A percentile compares a stretch with the other conserved stretches of the same genome.
Conservation (phyloP, 2,888 invertebrate species). For the Ypsolopha scabrella region DNA sequence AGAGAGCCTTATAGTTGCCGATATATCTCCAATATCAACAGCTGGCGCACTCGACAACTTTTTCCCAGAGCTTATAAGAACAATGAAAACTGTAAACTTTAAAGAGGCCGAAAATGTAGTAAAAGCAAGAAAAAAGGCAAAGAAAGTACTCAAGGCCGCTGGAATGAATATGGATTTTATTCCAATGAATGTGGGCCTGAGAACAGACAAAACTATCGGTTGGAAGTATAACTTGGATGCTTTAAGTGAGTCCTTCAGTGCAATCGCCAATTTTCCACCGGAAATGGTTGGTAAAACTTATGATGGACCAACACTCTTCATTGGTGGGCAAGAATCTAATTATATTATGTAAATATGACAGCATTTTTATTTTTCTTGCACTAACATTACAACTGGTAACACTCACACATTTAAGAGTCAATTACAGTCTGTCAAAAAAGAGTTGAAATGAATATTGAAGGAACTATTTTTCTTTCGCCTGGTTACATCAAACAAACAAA, state of each 20-base stretch:
- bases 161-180: conserved; percentile 26
- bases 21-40: conserved; percentile 74
- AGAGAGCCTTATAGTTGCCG: conserved; percentile 74
- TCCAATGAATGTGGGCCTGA: conserved; percentile 32
- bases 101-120: conserved; percentile 63
- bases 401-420: too few species aligned
- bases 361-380: neutral
- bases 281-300: conserved; percentile 24
- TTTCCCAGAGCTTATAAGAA: conserved; percentile 60
- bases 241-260: conserved; percentile 21
- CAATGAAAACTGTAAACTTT: conserved; percentile 71
- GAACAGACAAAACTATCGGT: conserved; percentile 22
- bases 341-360: conserved; percentile 37
- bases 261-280: conserved; percentile 33
- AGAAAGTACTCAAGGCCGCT: conserved; percentile 21
- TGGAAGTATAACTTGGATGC: conserved; percentile 39
- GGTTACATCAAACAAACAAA: too few species aligned
- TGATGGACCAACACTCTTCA: conserved; percentile 35
- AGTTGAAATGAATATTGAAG: too few species aligned
- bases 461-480: too few species aligned
- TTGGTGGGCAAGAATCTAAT: conserved; percentile 38
- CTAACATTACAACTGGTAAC: neutral
- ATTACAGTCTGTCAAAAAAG: too few species aligned
- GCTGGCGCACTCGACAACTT: conserved; percentile 61
- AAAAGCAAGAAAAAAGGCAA: conserved; percentile 67